Evolutionary conservation across 2,113 vertebrate genomes (phyloP), one percentile per base, ranked within the genome.

Genomic region (Acinonyx jubatus): DNA sequence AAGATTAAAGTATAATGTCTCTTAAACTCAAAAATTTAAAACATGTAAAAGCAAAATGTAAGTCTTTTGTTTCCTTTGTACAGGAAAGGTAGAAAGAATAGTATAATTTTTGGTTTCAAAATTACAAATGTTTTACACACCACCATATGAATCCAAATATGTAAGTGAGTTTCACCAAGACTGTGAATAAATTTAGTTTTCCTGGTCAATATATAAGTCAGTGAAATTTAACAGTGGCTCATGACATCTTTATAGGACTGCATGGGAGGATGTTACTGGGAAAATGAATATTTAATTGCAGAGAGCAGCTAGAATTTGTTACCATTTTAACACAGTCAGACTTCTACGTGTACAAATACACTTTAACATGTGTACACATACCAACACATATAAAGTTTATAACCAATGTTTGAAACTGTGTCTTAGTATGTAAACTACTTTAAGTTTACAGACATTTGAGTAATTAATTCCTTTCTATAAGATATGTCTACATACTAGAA

Each of bases 91-190:
- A 31, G 31, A 71, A 95, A 52, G 4, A 65, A 45, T 3, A n/a
- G 29, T 13, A 2, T 55, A 90, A 96, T 65, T 92, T 61, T 63
- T 69, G 23, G 11, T 94, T 96, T 93, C n/a, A 85, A 91, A 93
- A 81, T 57, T 82, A 48, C 16, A 74, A 36, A 45, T 83, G 33
- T 80, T 89, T 94, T 89, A 68, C 7, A 27, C 81, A 84, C 12
- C 18, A 90, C 4, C 45, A 4, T 41, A 36, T 33, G 69, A 4
- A 76, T 31, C 4, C 21, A 91, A 83, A 80, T 50, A 1, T 36
- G 14, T 68, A 38, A 89, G 25, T 69, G 48, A 87, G n/a, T 86
- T 33, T 93, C 48, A 88, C 25, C 14, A 76, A 96, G 41, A 89
- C 3, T 14, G 65, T 86, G 68, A 93, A 33, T 69, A 87, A 89